These are phyloP conservation scores for Scaptomyza parva DNA, from an alignment of 2,888 invertebrate genomes.

Conservation along the genomic window DNA sequence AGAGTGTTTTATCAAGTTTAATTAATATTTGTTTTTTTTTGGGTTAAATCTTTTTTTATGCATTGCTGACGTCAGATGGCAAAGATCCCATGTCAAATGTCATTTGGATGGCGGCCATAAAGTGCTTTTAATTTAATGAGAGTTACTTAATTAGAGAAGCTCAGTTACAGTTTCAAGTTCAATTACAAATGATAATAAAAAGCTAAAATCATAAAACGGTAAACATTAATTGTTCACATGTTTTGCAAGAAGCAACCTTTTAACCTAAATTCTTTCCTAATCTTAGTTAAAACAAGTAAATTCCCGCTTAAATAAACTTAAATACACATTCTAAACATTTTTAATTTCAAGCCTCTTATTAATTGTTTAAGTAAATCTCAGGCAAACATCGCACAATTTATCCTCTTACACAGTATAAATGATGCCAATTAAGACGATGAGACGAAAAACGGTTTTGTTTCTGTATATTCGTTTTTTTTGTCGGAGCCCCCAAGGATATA, in stretches of 20 bases:
- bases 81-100: constrained; percentile 52
- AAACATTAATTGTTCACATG: background rate
- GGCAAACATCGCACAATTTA: constrained; percentile 22
- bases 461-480: too few species aligned
- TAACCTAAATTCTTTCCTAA: too few species aligned
- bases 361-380: background rate
- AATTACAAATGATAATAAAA: too few species aligned
- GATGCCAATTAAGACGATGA: constrained; percentile 57
- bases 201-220: background rate
- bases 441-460: constrained; percentile 51
- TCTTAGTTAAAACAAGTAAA: too few species aligned
- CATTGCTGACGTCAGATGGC: constrained; percentile 45
- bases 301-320: background rate
- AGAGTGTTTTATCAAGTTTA: constrained; percentile 57
- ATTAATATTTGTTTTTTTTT: constrained; percentile 40
- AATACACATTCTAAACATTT: background rate
- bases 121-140: constrained; percentile 43
- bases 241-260: background rate
- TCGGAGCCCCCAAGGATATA: constrained; percentile 64
- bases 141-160: constrained; percentile 37
- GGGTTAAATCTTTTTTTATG: constrained; percentile 2
- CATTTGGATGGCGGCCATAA: constrained; percentile 35
- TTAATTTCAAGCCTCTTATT: background rate
- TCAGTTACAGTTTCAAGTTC: background rate
- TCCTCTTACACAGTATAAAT: constrained; percentile 45